Conservation (phyloP, 1,140 invertebrate genomes). For the Drosophila grimshawi region DNA sequence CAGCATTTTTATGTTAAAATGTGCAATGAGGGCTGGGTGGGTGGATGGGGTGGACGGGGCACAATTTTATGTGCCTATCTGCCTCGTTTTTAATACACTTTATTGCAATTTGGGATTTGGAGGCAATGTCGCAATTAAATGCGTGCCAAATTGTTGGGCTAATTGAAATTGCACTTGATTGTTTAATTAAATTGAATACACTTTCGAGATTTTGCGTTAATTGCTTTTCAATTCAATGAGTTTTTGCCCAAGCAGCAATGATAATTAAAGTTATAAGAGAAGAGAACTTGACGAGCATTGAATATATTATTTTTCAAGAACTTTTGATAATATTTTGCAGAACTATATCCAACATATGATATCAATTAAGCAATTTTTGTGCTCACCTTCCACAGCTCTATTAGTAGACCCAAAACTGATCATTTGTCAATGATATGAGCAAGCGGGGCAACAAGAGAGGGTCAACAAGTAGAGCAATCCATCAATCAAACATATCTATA, state of each 20-base stretch:
- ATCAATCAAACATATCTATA: conserved; percentile 78
- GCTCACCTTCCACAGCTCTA: conserved; percentile 13
- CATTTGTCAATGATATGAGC: conserved; percentile 72
- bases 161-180: conserved; percentile 75
- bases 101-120: conserved; percentile 70
- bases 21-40: conserved; percentile 55
- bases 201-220: conserved; percentile 44
- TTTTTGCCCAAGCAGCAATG: not conserved
- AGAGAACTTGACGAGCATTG: not conserved
- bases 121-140: conserved; percentile 68
- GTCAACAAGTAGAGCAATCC: conserved; percentile 42
- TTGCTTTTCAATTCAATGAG: not conserved
- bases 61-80: conserved; percentile 47
- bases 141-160: conserved; percentile 64
- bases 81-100: conserved; percentile 80
- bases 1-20: conserved; percentile 79
- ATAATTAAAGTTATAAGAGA: not conserved
- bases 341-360: not conserved
- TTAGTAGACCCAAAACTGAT: conserved; percentile 45
- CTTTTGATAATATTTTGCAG: no score
- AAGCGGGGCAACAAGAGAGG: not conserved
- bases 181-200: conserved; percentile 69
- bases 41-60: not conserved
- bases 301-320: no score
- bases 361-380: not conserved